Base-by-base conservation (phyloP, 2,888 invertebrate species). In the Volucella bombylans region DNA sequence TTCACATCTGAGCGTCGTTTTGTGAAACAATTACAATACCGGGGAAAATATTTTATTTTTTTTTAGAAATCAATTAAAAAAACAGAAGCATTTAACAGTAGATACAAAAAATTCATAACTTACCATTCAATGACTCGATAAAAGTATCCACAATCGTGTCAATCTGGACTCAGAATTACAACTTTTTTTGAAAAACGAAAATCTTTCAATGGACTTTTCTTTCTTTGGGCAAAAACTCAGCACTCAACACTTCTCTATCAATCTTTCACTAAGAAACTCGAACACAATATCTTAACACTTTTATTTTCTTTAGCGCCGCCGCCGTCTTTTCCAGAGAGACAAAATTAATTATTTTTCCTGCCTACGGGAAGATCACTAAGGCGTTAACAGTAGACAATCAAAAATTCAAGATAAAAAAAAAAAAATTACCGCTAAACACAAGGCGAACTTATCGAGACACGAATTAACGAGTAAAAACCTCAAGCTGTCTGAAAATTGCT, bases 401-500 rank as follows among this genome's bases (percentile, higher is more conserved):
- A 4, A 15, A 49, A 55, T 62, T 55, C 18, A 15, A 23, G 57
- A 64, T 4, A 45, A 57, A 45, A 3, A 55, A 59, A 47, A 43
- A 10, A 43, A 41, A 11, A 65, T 12, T 45, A 49, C 47, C 15
- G 41, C 15, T 31, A 15, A 72, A 45, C 12, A 4, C 12, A 39
- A 57, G 9, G 14, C 52, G 65, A 77, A 52, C 38, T 69, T 65
- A 71, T 71, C 61, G 43, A 68, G 31, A 67, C 52, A 41, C 31
- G 31, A 31, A 6, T 31, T 31, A 31, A 31, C 31, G 39, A 55
- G 59, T 65, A 49, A 62, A 73, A 64, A 31, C 65, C 38, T 73
- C 68, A 73, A 65, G 49, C 68, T 41, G 57, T 39, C 52, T 49
- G 64, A 47, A 82, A 74, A 76, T 71, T 41, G 50, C 80, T 80